Conservation (phyloP, 1,140 invertebrate genomes). For the Philopotamus ludificatus region DNA sequence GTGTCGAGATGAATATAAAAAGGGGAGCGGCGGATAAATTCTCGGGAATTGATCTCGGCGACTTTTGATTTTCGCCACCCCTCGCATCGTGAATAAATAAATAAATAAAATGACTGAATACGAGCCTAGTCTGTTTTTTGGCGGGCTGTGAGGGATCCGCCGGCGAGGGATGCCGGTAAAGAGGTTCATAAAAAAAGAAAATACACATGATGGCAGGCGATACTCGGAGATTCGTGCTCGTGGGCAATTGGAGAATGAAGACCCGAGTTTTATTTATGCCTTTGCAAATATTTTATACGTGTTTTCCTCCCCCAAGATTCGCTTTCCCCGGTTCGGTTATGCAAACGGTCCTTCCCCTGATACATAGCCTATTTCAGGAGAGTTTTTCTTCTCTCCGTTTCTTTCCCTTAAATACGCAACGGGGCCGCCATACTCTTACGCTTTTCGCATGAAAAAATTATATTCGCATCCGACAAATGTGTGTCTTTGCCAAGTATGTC, state of each 20-base stretch:
- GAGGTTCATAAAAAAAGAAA: neutral
- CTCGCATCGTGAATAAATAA: too few relatives aligned
- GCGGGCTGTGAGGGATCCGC: conserved; percentile 7
- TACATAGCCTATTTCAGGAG: conserved; percentile 28
- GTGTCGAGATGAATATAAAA: too few relatives aligned
- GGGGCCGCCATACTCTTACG: conserved; percentile 25
- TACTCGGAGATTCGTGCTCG: neutral
- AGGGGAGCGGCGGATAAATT: too few relatives aligned
- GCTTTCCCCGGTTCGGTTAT: conserved; percentile 30
- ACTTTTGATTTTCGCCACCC: too few relatives aligned
- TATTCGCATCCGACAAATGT: conserved; percentile 27
- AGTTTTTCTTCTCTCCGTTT: conserved; percentile 18
- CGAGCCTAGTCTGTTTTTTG: neutral
- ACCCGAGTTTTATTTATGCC: conserved; percentile 35
- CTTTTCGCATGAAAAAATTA: conserved; percentile 29
- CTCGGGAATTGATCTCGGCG: too few relatives aligned
- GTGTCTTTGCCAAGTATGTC: neutral
- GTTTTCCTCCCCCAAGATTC: conserved; percentile 33
- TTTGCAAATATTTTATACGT: conserved; percentile 36
- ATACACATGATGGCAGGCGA: conserved; percentile 18
- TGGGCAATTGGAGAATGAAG: conserved; percentile 28
- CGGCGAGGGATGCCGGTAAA: neutral
- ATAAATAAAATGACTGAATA: too few relatives aligned
- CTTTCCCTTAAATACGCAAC: conserved; percentile 32
- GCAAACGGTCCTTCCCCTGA: conserved; percentile 32